Evolutionary conservation across 1,140 invertebrate species (phyloP), one percentile per base, ranked within the genome.

Genomic region (Heliconius himera): DNA sequence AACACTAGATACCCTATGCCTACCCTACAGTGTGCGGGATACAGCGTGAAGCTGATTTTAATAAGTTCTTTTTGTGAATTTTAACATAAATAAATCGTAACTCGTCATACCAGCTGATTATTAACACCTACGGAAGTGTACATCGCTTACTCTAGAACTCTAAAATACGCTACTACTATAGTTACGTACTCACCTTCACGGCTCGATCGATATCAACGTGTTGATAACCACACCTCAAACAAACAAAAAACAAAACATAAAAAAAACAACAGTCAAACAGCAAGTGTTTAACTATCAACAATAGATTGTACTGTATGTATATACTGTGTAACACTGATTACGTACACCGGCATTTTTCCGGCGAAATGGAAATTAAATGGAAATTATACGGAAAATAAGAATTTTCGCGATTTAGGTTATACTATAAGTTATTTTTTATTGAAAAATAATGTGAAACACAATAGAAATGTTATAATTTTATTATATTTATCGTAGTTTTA

Each of bases 301-400:
- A 86, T 84, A 76, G 73, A 84, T 77, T 79, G 41, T 87, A 89
- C 87, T 85, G 72, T 85, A 22, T 20, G 49, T 51, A 51, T 51
- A 51, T 84, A 84, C 78, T 86, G 80, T 78, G 81, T 80, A 78
- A 84, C 85, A 85, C 82, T 82, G 60, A 82, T 84, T 83, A 84
- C 83, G 82, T 84, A 84, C 73, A 79, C 91, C 91, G 91, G 91
- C 89, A 81, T 91, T 92, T 91, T 90, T 86, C 89, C 90, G 89
- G 90, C 79, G 77, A 90, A 92, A 86, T 82, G 86, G 88, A 81
- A 82, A 83, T 76, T 76, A 85, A 88, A 90, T 89, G 72, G 86
- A 83, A 87, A 87, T 54, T 82, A 84, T 82, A 85, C 41, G 70
- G 46, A 81, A 83, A 88, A 85, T 74, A 80, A 83, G 86, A 49